phyloP scores from a whole-genome alignment of 1,140 invertebrate genomes.

The Eciton burchellii region DNA sequence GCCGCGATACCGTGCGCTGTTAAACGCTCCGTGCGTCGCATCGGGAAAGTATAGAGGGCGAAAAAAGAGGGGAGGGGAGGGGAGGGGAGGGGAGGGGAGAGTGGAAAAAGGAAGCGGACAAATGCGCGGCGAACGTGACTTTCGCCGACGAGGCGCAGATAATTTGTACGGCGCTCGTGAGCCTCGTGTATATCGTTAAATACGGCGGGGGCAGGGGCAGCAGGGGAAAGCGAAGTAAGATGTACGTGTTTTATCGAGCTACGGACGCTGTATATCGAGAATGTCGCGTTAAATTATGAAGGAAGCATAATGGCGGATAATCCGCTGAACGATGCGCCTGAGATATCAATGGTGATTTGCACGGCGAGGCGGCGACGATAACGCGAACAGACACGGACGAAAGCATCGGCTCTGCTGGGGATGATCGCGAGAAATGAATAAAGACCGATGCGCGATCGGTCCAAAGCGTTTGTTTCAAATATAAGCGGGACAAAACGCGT shows the following conservation, averaged over 20 bases:
- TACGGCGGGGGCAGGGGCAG: too few species aligned
- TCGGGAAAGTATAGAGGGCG: conserved; percentile 12
- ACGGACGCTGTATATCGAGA: background rate
- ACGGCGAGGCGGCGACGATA: conserved; percentile 13
- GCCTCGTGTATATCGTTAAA: conserved; percentile 24
- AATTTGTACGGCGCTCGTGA: conserved; percentile 22
- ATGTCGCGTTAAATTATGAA: conserved; percentile 36
- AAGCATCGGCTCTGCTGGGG: background rate
- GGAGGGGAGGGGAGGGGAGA: too few species aligned
- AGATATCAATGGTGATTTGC: conserved; percentile 48
- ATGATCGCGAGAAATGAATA: conserved; percentile 16
- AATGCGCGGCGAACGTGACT: conserved; percentile 38
- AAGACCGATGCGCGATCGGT: background rate
- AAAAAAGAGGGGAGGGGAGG: too few species aligned
- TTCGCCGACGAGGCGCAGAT: conserved; percentile 26
- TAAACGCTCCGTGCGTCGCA: conserved; percentile 21
- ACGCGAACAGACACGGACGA: conserved; percentile 2
- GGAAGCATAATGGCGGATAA: conserved; percentile 54
- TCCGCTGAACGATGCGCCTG: conserved; percentile 39
- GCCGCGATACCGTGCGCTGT: background rate
- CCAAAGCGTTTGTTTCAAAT: conserved; percentile 5
- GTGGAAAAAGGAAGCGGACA: background rate
- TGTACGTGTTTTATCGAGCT: conserved; percentile 46
- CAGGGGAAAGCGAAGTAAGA: conserved; percentile 44
- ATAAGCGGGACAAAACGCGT: background rate